Conservation (phyloP, 2,797 vertebrate genomes). For the Clarias pachynema region DNA sequence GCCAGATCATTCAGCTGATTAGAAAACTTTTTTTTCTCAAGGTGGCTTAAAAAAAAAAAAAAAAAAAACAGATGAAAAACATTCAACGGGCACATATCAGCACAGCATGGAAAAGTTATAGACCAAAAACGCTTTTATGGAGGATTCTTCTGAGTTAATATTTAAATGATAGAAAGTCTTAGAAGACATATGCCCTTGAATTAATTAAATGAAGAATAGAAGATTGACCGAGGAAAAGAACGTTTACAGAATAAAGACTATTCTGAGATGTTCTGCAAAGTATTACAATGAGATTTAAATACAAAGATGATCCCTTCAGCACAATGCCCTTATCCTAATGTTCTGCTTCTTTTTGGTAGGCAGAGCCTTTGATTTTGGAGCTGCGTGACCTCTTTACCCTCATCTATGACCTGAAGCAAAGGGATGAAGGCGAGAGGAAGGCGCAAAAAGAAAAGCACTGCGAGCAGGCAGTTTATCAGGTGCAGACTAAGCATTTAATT, state of each 20-base stretch:
- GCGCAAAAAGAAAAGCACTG: conserved; percentile 98
- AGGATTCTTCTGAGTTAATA: background rate
- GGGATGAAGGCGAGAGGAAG: conserved; percentile 97
- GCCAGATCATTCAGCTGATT: background rate
- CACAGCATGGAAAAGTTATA: background rate
- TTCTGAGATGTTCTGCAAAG: background rate
- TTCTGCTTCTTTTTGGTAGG: conserved; percentile 68
- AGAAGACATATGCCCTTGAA: background rate
- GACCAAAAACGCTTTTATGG: background rate
- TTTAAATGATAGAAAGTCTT: background rate
- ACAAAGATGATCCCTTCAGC: background rate
- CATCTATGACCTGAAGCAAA: conserved; percentile 96
- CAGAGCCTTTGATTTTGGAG: conserved; percentile 96
- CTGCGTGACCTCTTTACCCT: conserved; percentile 97
- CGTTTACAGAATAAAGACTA: background rate
- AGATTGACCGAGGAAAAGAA: background rate
- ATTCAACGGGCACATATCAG: background rate
- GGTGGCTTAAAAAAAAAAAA: background rate
- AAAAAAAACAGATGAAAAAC: background rate
- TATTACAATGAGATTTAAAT: background rate
- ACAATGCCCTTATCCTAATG: background rate
- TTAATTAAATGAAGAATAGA: background rate
- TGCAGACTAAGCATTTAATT: conserved; percentile 52
- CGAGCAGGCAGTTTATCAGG: conserved; percentile 98
- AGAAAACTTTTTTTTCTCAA: background rate